Base-by-base conservation (phyloP, 1,140 invertebrate species). In the Dendroctonus valens region DNA sequence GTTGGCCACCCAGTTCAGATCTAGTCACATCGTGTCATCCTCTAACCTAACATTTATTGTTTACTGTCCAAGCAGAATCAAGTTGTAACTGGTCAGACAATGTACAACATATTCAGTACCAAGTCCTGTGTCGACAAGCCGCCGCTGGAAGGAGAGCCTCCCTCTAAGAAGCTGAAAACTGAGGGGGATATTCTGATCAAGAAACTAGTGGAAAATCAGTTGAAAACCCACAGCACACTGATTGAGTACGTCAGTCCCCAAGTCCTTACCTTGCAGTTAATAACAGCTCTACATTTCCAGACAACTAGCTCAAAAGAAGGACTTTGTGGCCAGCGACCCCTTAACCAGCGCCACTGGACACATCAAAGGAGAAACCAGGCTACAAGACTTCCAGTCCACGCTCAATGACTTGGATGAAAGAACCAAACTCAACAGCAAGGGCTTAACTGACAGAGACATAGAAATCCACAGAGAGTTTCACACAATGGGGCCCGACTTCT, bases 171-270 rank as follows among this genome's bases (percentile, higher is more conserved):
- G 61, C 42, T 73, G 9, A 11, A 68, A 9, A 73, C 72, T 15
- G 73, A 78, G 40, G 71, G 69, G 11, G 72, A 75, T 60, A 51
- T 71, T 46, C 68, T 75, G 3, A 73, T 78, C 41, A 78, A 76
- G 67, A 57, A 74, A 39, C 49, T 78, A 44, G 65, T 69, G 11
- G 51, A 73, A 65, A 75, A 75, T 58, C 76, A 78, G 59, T 37
- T 62, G 54, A 69, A 73, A 44, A 74, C 70, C 14, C 58, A 68
- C 41, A 70, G 64, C 48, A 73, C 42, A 59, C 64, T 78, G 42
- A 14, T 71, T 53, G 62, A 74, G 76, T 78, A 76, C 72, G 64
- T 7, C 15, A 41, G 8, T 11, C 7, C 7, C 2, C 42, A 44
- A 14, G 8, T 46, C 7, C 15, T 14, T 5, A 46, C 12, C 50